Percentiles rank a stretch among this genome's conserved stretches.
Conservation (phyloP, 2,797 vertebrate genomes). For the Chiloscyllium punctatum region DNA sequence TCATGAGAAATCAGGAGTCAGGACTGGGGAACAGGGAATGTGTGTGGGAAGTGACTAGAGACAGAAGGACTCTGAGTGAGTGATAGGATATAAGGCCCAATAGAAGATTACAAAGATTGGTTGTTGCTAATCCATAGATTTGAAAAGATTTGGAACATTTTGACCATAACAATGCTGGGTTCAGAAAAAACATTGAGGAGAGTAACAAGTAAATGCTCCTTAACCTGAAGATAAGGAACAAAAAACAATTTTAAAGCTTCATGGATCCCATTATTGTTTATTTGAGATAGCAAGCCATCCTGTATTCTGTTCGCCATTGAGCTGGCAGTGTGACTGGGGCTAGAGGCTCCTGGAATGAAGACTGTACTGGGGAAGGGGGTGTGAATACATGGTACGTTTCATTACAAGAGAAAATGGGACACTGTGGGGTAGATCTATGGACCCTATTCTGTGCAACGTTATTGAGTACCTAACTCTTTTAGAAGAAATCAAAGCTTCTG, state of each 20-base stretch:
- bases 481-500: not conserved
- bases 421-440: not conserved
- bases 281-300: not conserved
- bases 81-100: not conserved
- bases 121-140: not conserved
- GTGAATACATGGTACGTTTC: not conserved
- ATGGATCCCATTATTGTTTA: not conserved
- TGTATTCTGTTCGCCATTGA: not conserved
- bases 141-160: not conserved
- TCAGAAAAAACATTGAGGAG: not conserved
- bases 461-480: not conserved
- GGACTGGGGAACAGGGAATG: not conserved
- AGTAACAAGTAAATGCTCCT: not conserved
- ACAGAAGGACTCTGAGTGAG: not conserved
- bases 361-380: not conserved
- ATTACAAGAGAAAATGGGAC: not conserved
- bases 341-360: not conserved
- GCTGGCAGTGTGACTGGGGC: not conserved
- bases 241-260: not conserved
- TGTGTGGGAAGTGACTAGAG: not conserved
- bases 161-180: not conserved
- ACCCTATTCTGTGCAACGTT: not conserved
- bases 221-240: not conserved
- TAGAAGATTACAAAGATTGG: not conserved
- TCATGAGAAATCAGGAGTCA: not conserved